Evolutionary conservation across 2,113 vertebrate genomes (phyloP).

Genomic region (Melanostigma gelatinosum): DNA sequence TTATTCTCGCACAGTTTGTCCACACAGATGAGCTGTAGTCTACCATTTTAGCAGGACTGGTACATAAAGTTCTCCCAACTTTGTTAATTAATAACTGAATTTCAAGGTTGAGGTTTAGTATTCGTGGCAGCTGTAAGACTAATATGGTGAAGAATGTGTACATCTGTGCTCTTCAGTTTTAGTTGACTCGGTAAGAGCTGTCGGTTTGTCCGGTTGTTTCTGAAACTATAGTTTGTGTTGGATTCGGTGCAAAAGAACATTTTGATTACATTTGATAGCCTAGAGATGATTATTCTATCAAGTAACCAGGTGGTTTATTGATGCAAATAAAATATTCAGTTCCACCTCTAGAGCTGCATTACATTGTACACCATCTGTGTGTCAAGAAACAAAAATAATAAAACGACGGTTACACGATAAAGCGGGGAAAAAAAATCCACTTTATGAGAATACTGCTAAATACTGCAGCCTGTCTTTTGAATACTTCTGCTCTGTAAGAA

Average conservation of each 20-base stretch:
- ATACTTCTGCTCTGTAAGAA: neutral
- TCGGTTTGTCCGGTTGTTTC: neutral
- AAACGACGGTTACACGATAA: neutral
- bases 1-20: neutral
- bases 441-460: neutral
- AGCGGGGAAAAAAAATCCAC: neutral
- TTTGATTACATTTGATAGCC: neutral
- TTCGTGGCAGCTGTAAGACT: constrained; percentile 4
- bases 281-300: neutral
- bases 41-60: neutral
- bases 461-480: neutral
- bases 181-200: neutral
- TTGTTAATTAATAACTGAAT: neutral
- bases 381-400: neutral
- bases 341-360: neutral
- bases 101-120: neutral
- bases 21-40: neutral
- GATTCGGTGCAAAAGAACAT: neutral
- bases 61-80: neutral
- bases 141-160: neutral
- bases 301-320: neutral
- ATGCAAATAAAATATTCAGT: neutral
- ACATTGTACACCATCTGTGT: neutral
- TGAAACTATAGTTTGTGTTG: neutral
- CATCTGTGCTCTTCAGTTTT: neutral